phyloP scores from a whole-genome alignment of 2,888 invertebrate species.

The Acleris cristana region DNA sequence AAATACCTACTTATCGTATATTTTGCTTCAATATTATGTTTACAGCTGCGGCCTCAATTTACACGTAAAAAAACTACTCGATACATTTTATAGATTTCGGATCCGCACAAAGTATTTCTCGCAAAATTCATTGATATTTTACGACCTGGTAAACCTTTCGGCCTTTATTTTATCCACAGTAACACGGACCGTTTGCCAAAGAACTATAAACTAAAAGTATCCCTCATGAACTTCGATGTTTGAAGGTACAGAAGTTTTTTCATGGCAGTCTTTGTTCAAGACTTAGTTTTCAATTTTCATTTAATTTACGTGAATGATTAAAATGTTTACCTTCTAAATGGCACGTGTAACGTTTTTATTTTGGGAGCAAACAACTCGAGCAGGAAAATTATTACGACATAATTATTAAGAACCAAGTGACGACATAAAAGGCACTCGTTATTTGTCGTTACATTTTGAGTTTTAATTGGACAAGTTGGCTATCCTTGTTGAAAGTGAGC shows the following conservation, averaged over 20 bases:
- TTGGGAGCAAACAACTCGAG: no score
- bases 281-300: neutral
- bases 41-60: constrained; percentile 11
- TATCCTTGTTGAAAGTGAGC: no score
- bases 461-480: no score
- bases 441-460: no score
- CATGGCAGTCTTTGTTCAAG: neutral
- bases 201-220: neutral
- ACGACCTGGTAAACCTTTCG: constrained; percentile 19
- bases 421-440: no score
- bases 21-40: neutral
- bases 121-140: constrained; percentile 30
- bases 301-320: no score
- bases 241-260: neutral
- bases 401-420: no score
- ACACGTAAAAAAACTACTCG: constrained; percentile 2
- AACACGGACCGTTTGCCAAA: neutral
- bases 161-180: constrained; percentile 12
- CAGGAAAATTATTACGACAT: no score
- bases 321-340: no score
- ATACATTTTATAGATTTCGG: constrained; percentile 26
- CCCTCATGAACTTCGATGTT: constrained; percentile 3
- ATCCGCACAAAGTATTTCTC: constrained; percentile 17
- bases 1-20: no score
- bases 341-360: no score